Evolutionary conservation across 2,888 invertebrate genomes (phyloP).

Genomic region (Apantesis nais): DNA sequence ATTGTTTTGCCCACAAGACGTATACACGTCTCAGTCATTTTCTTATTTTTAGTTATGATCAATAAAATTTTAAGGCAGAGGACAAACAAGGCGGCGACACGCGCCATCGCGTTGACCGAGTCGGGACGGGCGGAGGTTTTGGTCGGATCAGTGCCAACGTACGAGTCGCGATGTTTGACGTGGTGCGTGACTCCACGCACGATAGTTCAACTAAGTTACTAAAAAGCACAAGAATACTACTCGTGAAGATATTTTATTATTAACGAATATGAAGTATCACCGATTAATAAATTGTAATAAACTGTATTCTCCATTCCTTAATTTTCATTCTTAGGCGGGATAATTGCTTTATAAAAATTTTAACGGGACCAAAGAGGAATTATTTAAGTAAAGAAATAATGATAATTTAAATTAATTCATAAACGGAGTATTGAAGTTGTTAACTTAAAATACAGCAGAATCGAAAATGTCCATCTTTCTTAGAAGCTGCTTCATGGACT

Average conservation of each 20-base stretch:
- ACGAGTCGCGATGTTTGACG: slow-evolving; percentile 46
- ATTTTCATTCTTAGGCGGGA: not conserved
- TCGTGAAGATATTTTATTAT: not conserved
- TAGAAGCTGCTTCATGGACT: too few relatives aligned
- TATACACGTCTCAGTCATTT: slow-evolving; percentile 24
- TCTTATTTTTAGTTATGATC: slow-evolving; percentile 51
- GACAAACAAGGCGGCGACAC: slow-evolving; percentile 53
- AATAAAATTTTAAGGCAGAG: slow-evolving; percentile 56
- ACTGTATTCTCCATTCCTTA: not conserved
- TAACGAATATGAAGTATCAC: not conserved
- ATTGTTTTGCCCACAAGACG: slow-evolving; percentile 25
- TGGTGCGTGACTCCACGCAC: slow-evolving; percentile 46
- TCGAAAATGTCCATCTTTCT: not conserved
- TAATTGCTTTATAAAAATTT: not conserved
- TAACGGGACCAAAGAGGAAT: not conserved
- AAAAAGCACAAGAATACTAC: slow-evolving; percentile 23
- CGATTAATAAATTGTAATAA: not conserved
- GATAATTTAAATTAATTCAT: too few relatives aligned
- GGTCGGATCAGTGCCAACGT: slow-evolving; percentile 56
- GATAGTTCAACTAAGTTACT: slow-evolving; percentile 27
- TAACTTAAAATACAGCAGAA: not conserved
- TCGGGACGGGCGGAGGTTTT: slow-evolving; percentile 57
- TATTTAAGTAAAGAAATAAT: too few relatives aligned
- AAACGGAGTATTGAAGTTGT: not conserved
- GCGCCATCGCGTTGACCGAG: slow-evolving; percentile 56